Base-by-base conservation (phyloP, 2,113 vertebrate genomes). In the Mirza zaza region DNA sequence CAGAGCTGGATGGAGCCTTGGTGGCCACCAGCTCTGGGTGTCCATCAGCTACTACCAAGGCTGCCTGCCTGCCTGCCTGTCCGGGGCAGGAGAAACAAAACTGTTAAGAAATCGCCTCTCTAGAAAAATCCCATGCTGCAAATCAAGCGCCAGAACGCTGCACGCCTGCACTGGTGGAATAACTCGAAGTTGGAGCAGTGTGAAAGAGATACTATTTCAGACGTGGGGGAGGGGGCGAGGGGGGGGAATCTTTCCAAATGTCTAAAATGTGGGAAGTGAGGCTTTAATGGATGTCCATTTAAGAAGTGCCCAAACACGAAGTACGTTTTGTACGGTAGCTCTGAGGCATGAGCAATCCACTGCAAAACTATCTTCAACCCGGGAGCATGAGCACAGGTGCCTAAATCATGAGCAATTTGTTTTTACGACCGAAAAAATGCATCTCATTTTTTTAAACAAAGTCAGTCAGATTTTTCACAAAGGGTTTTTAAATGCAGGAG, bases 101-200 rank as follows among this genome's bases (percentile, higher is more conserved):
- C 5, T 86, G 83, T 52, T 91, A 96, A 87, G 57, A 97, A 92
- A 36, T 32, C 12, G 39, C 59, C 91, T 76, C 65, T 6, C 73
- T 95, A 95, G 45, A 65, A 94, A 88, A 90, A 68, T 75, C 21
- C 20, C 55, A 67, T 14, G 34, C 57, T 86, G 42, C 52, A 71
- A 94, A 63, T 82, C 87, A 97, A 95, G 67, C 50, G 21, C 89
- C 94, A 97, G 91, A 98, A 79, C 93, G 68, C 63, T 55, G 34
- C 89, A 95, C 68, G 91, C 36, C 36, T 63, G 83, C 36, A 94
- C 90, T 87, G 91, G 97, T 36, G 32, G 70, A 94, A 95, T 92
- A 92, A 93, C 97, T 97, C 96, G 95, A 97, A 98, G 93, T 83
- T 45, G 9, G 87, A 97, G 50, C 20, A 34, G 13, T 32, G 4